Evolutionary conservation across 2,888 invertebrate genomes (phyloP).

Genomic region (Geophilus truncorum): DNA sequence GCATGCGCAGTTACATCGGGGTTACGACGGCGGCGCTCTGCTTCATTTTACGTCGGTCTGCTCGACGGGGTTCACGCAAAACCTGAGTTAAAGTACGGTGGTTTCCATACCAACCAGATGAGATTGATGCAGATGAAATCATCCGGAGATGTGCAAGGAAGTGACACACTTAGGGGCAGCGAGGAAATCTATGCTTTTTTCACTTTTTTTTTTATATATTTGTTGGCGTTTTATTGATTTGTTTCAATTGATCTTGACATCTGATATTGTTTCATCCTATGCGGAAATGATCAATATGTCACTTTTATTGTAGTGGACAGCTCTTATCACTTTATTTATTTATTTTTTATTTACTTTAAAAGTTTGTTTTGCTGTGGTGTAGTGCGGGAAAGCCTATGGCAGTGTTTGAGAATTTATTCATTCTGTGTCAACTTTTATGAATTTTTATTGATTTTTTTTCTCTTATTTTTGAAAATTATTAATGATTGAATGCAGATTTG

Average conservation of each 20-base stretch:
- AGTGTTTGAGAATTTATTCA: not conserved
- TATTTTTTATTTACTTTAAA: too few relatives aligned
- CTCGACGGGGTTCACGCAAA: not conserved
- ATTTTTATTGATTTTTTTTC: not conserved
- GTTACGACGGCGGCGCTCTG: not conserved
- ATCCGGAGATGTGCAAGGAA: too few relatives aligned
- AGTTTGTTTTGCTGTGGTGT: not conserved
- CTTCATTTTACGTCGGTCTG: not conserved
- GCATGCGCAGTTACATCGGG: not conserved
- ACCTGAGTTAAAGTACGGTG: not conserved
- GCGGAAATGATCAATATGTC: too few relatives aligned
- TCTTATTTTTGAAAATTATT: too few relatives aligned
- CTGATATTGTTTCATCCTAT: too few relatives aligned
- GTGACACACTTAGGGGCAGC: too few relatives aligned
- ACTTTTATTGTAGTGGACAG: too few relatives aligned
- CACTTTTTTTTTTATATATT: not conserved
- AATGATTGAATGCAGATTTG: too few relatives aligned
- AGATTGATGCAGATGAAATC: too few relatives aligned
- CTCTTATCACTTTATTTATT: too few relatives aligned
- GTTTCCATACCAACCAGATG: not conserved
- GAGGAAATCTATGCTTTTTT: too few relatives aligned
- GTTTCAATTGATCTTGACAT: too few relatives aligned
- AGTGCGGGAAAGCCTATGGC: not conserved
- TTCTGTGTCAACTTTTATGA: not conserved
- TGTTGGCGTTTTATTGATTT: not conserved